Evolutionary conservation across 2,888 invertebrate genomes (phyloP).

Genomic region (Operophtera brumata): DNA sequence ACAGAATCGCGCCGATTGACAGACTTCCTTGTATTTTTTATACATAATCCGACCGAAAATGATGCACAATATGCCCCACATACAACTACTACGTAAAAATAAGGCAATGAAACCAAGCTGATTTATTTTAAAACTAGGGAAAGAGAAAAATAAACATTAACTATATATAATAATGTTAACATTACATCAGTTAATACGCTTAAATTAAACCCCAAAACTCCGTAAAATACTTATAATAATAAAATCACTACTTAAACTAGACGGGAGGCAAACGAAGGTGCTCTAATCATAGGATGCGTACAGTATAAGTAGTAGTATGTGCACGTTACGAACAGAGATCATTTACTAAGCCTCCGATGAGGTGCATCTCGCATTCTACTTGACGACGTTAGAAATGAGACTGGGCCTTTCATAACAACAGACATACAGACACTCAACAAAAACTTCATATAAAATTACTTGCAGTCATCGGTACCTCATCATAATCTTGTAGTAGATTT

Average conservation of each 20-base stretch:
- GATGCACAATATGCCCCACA: conserved; percentile 52
- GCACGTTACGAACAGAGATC: conserved; percentile 54
- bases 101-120: conserved; percentile 55
- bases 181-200: conserved; percentile 65
- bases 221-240: conserved; percentile 54
- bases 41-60: conserved; percentile 32
- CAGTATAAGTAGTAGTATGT: conserved; percentile 41
- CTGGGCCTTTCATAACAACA: conserved; percentile 1
- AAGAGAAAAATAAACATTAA: conserved; percentile 36
- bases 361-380: conserved; percentile 40
- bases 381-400: conserved; percentile 1
- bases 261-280: conserved; percentile 38
- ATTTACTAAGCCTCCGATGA: conserved; percentile 47
- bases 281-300: conserved; percentile 32
- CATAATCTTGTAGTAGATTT: too few species aligned
- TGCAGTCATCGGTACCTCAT: too few species aligned
- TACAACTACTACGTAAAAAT: conserved; percentile 47
- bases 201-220: conserved; percentile 62
- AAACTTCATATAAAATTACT: too few species aligned
- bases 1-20: conserved; percentile 49
- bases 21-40: conserved; percentile 27
- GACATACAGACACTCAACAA: background rate
- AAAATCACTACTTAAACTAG: conserved; percentile 42
- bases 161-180: conserved; percentile 53
- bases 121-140: conserved; percentile 36